Conservation (phyloP, 2,113 vertebrate genomes). For the Prochilodus magdalenae region DNA sequence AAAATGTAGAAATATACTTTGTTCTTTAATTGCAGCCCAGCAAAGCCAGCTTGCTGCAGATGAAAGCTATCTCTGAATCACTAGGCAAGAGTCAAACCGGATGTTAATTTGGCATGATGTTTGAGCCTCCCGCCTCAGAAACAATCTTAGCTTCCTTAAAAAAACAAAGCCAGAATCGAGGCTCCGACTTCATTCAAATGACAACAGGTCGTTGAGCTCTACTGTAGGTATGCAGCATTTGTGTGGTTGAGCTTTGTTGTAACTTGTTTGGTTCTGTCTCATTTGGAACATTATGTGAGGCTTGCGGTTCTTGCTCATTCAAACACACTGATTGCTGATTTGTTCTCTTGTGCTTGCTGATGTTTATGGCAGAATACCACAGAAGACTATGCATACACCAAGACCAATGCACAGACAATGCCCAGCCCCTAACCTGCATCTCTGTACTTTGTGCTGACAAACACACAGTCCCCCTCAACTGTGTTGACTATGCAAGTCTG, state of each 20-base stretch:
- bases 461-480: background rate
- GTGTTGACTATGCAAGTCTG: background rate
- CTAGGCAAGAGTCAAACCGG: conserved; percentile 57
- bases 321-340: background rate
- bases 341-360: conserved; percentile 8
- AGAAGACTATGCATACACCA: background rate
- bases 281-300: conserved; percentile 5
- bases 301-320: background rate
- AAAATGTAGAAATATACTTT: background rate
- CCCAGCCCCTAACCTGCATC: background rate
- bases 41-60: conserved; percentile 60
- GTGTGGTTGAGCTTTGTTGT: conserved; percentile 7
- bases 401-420: background rate
- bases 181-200: background rate
- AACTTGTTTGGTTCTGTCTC: conserved; percentile 29
- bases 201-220: background rate
- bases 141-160: background rate
- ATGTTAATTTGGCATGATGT: conserved; percentile 66
- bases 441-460: background rate
- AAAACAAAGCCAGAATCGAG: background rate
- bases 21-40: conserved; percentile 19
- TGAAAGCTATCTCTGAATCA: conserved; percentile 66
- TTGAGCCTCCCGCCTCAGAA: conserved; percentile 4
- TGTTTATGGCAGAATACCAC: conserved; percentile 10
- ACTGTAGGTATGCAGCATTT: background rate